Percentiles rank a stretch among this genome's conserved stretches.
phyloP scores from a whole-genome alignment of 1,140 invertebrate species.

The Ericerus pela region DNA sequence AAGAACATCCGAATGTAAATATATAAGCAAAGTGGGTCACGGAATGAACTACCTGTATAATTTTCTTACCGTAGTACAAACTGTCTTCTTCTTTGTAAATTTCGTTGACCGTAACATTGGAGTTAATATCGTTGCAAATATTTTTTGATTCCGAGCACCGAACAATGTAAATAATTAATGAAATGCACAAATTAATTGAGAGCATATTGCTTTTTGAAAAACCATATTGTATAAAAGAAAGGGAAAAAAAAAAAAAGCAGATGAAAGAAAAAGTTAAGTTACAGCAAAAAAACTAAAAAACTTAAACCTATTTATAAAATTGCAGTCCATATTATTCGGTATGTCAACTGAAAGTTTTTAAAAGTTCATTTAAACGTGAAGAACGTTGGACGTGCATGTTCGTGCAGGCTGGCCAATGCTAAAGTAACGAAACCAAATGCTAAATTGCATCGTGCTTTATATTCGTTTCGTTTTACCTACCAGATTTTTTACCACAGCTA shows the following conservation, averaged over 20 bases:
- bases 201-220: not conserved
- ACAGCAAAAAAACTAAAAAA: not conserved
- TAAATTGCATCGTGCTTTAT: not conserved
- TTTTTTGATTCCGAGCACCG: not conserved
- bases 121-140: constrained; percentile 1
- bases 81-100: not conserved
- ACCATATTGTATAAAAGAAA: not conserved
- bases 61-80: not conserved
- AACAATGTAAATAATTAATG: not conserved
- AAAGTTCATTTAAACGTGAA: not conserved
- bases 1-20: not conserved
- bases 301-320: not conserved
- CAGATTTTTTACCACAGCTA: no score
- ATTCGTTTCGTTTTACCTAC: not conserved
- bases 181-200: not conserved
- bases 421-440: not conserved
- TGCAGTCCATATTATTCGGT: not conserved
- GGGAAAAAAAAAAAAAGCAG: not conserved
- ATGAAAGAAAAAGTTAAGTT: not conserved
- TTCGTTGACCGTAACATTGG: not conserved
- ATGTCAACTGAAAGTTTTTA: not conserved
- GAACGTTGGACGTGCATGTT: not conserved
- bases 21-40: not conserved
- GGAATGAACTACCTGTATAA: no score
- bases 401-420: not conserved